These are phyloP conservation scores for Lineus longissimus DNA, from an alignment of 1,140 invertebrate genomes.

Conservation along the genomic window DNA sequence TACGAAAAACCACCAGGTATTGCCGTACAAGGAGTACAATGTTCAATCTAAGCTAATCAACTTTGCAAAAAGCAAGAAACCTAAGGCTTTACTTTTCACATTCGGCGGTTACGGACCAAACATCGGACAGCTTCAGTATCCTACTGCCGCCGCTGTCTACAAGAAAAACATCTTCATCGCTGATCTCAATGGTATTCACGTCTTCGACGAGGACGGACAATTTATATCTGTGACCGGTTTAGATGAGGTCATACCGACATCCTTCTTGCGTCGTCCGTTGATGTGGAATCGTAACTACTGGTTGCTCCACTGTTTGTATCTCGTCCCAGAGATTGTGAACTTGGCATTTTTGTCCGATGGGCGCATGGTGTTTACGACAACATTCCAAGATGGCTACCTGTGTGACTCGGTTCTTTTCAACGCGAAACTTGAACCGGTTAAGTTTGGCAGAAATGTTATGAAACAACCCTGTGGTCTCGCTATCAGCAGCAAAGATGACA, in stretches of 20 bases:
- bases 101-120: background rate
- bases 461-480: background rate
- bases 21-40: background rate
- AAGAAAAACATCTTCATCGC: background rate
- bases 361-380: background rate
- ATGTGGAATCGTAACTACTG: background rate
- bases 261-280: background rate
- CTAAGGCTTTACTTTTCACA: background rate
- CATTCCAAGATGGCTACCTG: background rate
- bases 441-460: background rate
- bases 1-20: background rate
- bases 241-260: background rate
- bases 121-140: background rate
- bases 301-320: background rate
- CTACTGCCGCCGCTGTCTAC: background rate
- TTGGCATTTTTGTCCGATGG: conserved; percentile 5
- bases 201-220: background rate
- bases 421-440: background rate
- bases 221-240: background rate
- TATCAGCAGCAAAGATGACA: background rate
- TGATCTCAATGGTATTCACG: background rate
- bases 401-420: background rate
- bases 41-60: background rate
- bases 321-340: background rate
- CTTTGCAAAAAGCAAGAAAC: background rate